These are phyloP conservation scores for Clarias pachynema DNA, from an alignment of 2,797 vertebrate genomes.

Conservation along the genomic window DNA sequence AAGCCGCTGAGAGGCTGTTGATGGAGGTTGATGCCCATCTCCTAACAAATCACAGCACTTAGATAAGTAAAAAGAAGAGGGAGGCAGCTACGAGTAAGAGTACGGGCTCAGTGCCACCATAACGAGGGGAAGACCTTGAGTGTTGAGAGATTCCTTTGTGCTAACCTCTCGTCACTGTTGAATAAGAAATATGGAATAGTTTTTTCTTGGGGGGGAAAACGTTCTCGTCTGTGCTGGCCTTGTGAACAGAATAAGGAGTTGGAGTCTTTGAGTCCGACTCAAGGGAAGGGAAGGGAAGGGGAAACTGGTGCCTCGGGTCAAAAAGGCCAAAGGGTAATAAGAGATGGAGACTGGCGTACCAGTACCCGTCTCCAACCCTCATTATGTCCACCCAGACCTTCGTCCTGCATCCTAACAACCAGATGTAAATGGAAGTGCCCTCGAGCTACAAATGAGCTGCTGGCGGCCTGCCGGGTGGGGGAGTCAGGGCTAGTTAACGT, in stretches of 20 bases:
- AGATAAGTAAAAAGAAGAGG: slow-evolving; percentile 52
- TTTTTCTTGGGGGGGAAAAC: background rate
- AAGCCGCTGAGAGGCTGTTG: slow-evolving; percentile 63
- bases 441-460: background rate
- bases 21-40: slow-evolving; percentile 70
- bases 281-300: too few relatives aligned
- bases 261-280: background rate
- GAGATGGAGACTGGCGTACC: background rate
- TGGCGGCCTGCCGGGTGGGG: background rate
- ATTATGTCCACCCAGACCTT: background rate
- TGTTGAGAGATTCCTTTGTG: slow-evolving; percentile 40
- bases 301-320: background rate
- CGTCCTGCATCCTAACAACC: background rate
- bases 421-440: background rate
- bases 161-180: slow-evolving; percentile 35
- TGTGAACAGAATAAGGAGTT: background rate
- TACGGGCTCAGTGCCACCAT: slow-evolving; percentile 32
- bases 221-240: background rate
- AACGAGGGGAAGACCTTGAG: slow-evolving; percentile 38
- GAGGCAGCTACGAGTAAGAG: slow-evolving; percentile 24
- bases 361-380: background rate
- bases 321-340: background rate
- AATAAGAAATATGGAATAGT: slow-evolving; percentile 37
- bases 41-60: slow-evolving; percentile 63
- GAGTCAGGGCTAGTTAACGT: background rate